Evolutionary conservation across 2,113 vertebrate genomes (phyloP), one percentile per base, ranked within the genome.

Genomic region (Microcebus murinus): DNA sequence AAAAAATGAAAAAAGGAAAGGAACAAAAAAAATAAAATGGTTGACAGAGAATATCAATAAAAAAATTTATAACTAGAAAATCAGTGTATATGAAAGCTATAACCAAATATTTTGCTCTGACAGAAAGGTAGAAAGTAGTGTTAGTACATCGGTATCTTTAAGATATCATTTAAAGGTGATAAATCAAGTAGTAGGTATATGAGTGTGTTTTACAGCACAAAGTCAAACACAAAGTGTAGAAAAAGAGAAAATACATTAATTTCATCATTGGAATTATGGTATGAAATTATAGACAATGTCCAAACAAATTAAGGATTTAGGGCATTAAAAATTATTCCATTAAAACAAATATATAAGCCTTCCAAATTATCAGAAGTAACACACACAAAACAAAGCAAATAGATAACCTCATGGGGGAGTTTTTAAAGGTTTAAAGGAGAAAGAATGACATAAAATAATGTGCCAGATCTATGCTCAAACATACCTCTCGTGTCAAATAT

Each of bases 391-490:
- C 36, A 85, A 74, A 89, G n/a, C 45, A 92, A 65, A 39, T 34
- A 42, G 57, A 25, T n/a, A 77, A 68, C 13, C 52, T 80, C 1
- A 8, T 55, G 39, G 61, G 42, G 48, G 15, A 3, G 3, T 74
- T 89, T 90, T 79, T 7, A 52, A 92, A 67, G 48, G 48, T 27
- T 68, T 79, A 68, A 89, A 87, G 67, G 42, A 92, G 70, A 94
- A 92, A 65, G 10, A 31, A 36, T 83, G 79, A 42, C 39, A 83
- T 52, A 70, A 77, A 42, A 57, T 90, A 94, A 92, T 70, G 50
- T 71, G 71, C 48, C 13, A 50, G 18, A 57, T 85, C 79, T 90
- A 63, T 95, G 91, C 81, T 90, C 50, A 87, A 61, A 90, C 93
- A 92, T 18, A 83, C 25, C 17, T 92, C 67, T 83, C 10, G 2